phyloP scores from a whole-genome alignment of 35 echinoderm and acorn worm genomes.

The Nesometra sesokonis region DNA sequence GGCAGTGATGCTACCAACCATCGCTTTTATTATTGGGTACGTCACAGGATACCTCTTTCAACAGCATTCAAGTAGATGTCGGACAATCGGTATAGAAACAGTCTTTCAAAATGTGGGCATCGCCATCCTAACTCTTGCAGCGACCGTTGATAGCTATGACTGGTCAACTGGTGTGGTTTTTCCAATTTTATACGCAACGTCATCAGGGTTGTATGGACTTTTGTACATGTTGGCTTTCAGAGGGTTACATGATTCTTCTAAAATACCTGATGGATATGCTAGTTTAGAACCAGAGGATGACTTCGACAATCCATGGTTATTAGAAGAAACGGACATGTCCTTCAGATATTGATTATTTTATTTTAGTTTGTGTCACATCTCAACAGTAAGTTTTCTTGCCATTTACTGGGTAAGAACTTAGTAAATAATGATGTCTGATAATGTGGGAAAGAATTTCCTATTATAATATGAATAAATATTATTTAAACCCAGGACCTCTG shows the following conservation, averaged over 20 bases:
- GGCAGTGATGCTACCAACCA: not conserved
- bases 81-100: not conserved
- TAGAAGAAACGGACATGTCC: not conserved
- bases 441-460: too few relatives aligned
- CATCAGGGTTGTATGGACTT: not conserved
- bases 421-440: too few relatives aligned
- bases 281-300: not conserved
- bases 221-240: not conserved
- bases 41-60: not conserved
- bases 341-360: not conserved
- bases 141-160: not conserved
- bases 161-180: not conserved
- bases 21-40: not conserved
- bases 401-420: too few relatives aligned
- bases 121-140: not conserved
- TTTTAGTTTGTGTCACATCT: too few relatives aligned
- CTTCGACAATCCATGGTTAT: not conserved
- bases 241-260: not conserved
- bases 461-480: too few relatives aligned
- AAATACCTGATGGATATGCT: not conserved
- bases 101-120: constrained; percentile 14
- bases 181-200: not conserved
- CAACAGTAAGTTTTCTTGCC: too few relatives aligned
- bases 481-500: too few relatives aligned
- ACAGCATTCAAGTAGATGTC: constrained; percentile 12